A percentile compares a stretch with the other conserved stretches of the same genome.
These are phyloP conservation scores for Agonopterix heracliana DNA, from an alignment of 2,888 invertebrate genomes.

Conservation along the genomic window DNA sequence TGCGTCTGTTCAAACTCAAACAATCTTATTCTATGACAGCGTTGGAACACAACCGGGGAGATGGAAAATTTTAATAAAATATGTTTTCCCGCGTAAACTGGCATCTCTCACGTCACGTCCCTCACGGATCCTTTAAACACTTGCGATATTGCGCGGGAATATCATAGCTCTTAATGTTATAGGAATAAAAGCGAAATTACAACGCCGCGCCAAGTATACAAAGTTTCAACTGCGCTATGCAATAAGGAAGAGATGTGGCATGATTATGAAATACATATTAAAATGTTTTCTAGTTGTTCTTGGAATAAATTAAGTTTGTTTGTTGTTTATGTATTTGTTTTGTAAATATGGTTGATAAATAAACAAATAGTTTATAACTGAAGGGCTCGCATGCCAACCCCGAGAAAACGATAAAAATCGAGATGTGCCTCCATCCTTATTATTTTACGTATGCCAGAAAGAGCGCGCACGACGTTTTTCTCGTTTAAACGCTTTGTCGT, in stretches of 20 bases:
- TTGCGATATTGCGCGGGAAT: slow-evolving; percentile 8
- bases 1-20: not conserved
- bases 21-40: slow-evolving; percentile 31
- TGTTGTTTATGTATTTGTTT: too few species aligned
- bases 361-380: too few species aligned
- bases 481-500: too few species aligned
- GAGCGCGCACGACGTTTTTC: too few species aligned
- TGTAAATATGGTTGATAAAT: too few species aligned
- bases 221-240: slow-evolving; percentile 12
- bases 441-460: too few species aligned
- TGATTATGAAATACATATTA: slow-evolving; percentile 46
- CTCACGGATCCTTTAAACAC: slow-evolving; percentile 47
- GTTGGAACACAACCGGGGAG: slow-evolving; percentile 40
- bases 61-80: slow-evolving; percentile 67
- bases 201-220: not conserved
- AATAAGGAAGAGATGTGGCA: slow-evolving; percentile 48
- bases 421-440: too few species aligned
- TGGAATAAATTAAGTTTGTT: slow-evolving; percentile 32
- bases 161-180: not conserved
- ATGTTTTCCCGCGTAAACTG: slow-evolving; percentile 54
- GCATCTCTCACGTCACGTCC: slow-evolving; percentile 44
- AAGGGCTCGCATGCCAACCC: too few species aligned
- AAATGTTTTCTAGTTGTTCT: slow-evolving; percentile 33
- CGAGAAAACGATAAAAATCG: too few species aligned
- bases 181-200: slow-evolving; percentile 16